Percentiles rank a stretch among this genome's conserved stretches.
Conservation (phyloP, 2,888 invertebrate genomes). For the Liposcelis brunnea region DNA sequence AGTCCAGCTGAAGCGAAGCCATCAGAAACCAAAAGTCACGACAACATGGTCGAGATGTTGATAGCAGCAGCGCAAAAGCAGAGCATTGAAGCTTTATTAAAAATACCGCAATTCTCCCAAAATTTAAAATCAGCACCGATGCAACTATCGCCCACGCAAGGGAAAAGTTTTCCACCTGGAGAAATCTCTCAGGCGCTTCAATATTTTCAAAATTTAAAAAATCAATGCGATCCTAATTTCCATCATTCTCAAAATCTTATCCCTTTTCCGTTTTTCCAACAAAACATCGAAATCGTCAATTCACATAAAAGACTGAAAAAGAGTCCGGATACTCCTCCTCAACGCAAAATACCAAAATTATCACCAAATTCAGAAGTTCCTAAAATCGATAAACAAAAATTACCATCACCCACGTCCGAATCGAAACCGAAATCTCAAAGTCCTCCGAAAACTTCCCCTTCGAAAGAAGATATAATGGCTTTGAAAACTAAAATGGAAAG, state of each 20-base stretch:
- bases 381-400: no score
- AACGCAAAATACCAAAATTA: no score
- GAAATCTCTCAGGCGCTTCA: neutral
- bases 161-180: neutral
- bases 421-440: no score
- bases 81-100: neutral
- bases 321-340: no score
- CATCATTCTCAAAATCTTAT: neutral
- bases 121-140: neutral
- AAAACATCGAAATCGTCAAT: no score
- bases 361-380: no score
- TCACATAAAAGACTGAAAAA: no score
- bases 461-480: neutral
- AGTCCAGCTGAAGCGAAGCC: neutral
- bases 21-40: neutral
- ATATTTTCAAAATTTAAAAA: conserved; percentile 1
- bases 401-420: no score
- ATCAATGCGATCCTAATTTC: neutral
- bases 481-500: neutral
- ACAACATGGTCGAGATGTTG: conserved; percentile 3
- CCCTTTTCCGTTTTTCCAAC: neutral
- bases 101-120: neutral
- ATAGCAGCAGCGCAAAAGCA: neutral
- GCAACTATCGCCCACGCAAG: no score
- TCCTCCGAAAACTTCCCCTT: neutral